phyloP scores from a whole-genome alignment of 2,888 invertebrate species.

The Polydesmus complanatus region DNA sequence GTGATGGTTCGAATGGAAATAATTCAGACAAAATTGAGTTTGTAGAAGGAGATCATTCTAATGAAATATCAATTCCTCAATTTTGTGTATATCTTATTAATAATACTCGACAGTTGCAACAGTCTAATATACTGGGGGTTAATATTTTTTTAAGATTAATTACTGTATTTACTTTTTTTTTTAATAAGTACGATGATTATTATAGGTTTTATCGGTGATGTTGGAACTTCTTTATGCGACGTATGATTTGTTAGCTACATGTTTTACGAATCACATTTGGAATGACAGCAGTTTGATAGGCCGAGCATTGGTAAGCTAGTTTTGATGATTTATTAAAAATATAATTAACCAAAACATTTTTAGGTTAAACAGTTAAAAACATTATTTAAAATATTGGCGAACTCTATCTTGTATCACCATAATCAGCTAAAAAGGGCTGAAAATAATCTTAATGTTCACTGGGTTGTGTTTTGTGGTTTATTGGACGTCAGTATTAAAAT shows the following conservation, averaged over 20 bases:
- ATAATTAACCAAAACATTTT: not conserved
- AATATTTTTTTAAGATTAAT: too few relatives aligned
- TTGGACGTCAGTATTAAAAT: not conserved
- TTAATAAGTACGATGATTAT: too few relatives aligned
- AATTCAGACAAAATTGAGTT: not conserved
- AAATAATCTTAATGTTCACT: not conserved
- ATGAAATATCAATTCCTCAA: not conserved
- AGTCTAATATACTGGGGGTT: not conserved
- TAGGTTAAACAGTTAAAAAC: not conserved
- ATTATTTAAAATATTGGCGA: not conserved
- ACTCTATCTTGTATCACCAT: not conserved
- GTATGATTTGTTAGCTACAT: not conserved
- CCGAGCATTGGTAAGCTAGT: not conserved
- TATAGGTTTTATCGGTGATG: not conserved
- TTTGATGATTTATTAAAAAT: not conserved
- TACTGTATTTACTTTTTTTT: not conserved
- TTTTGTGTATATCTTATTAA: not conserved
- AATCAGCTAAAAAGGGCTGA: not conserved
- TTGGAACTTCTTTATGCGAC: not conserved
- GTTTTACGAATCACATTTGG: not conserved
- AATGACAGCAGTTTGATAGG: not conserved
- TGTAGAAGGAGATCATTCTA: not conserved
- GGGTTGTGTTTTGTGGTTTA: not conserved
- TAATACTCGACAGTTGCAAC: not conserved
- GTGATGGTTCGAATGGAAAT: not conserved